Evolutionary conservation across 2,888 invertebrate genomes (phyloP), one percentile per base, ranked within the genome.

Genomic region (Agrochola lychnidis): DNA sequence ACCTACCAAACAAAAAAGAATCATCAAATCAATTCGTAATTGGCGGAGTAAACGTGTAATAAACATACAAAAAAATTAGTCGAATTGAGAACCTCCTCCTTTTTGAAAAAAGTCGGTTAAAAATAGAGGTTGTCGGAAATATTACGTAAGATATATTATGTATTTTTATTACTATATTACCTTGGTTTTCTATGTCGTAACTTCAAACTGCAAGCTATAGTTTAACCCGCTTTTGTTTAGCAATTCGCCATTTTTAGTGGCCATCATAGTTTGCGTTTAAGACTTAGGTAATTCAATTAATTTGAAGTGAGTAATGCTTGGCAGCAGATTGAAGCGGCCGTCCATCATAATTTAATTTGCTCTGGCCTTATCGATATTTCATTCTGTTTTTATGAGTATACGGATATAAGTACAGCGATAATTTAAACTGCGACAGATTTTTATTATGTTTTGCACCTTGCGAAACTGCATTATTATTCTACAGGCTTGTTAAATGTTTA

Each of bases 261-360:
- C 36, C 14, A 16, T 16, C 19, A 40, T 45, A 40, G 45, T 45
- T 68, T 53, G 14, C 25, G 19, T 63, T 76, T 12, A 67, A 53
- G 59, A 36, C 12, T 40, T 51, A 14, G 2, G 51, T 51, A 57
- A 72, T 67, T 62, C 12, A 78, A 70, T 83, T 59, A 73, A 53
- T 66, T 72, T 62, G 68, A 68, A 59, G 30, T 45, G 42, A 36
- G 40, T 45, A 42, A 59, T 66, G 66, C 57, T 61, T 45, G 62
- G 56, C 51, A 48, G 42, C 40, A 51, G n/a, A 70, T 78, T 78
- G 56, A 57, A 70, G 22, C 66, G 73, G 69, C 40, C 19, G 51
- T 73, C 79, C 12, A 45, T 67, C 73, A 62, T 70, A 67, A 73
- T 83, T 78, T 45, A 36, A 70, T 81, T 70, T 30, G 57, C 36